Percentiles rank a stretch among this genome's conserved stretches.
phyloP scores from a whole-genome alignment of 1,140 invertebrate species.

The Lamellibrachia luymesi region DNA sequence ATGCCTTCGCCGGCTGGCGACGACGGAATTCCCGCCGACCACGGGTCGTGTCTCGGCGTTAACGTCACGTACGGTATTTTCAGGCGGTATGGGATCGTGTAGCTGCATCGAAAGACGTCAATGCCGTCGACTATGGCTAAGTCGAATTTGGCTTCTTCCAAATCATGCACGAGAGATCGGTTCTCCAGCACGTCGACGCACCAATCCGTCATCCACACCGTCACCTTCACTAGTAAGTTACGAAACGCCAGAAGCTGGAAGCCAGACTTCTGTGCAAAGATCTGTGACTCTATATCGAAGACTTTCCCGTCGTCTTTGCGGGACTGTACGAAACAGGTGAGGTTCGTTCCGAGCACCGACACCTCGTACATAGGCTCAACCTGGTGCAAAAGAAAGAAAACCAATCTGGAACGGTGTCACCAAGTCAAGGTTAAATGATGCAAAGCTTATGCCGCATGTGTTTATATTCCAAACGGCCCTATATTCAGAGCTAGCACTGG shows the following conservation, averaged over 20 bases:
- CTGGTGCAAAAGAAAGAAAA: background rate
- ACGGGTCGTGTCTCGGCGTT: slow-evolving; percentile 10
- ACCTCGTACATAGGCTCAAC: background rate
- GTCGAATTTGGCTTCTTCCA: slow-evolving; percentile 20
- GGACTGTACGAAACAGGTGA: background rate
- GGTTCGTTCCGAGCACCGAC: background rate
- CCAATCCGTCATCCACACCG: background rate
- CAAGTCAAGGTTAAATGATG: too few relatives aligned
- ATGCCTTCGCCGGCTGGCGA: slow-evolving; percentile 11
- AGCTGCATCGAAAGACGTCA: background rate
- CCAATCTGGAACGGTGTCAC: too few relatives aligned
- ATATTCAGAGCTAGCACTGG: too few relatives aligned
- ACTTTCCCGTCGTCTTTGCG: background rate
- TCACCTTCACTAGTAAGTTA: background rate
- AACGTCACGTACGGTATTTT: slow-evolving; percentile 19
- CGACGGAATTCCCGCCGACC: slow-evolving; percentile 14
- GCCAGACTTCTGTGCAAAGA: background rate
- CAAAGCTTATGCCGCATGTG: too few relatives aligned
- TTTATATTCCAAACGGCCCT: too few relatives aligned
- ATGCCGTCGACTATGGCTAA: slow-evolving; percentile 14
- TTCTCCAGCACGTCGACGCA: background rate
- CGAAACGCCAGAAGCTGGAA: background rate
- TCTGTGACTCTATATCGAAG: background rate
- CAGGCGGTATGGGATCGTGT: slow-evolving; percentile 16
- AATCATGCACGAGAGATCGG: background rate